Evolutionary conservation across 2,888 invertebrate genomes (phyloP), one percentile per base, ranked within the genome.

Genomic region (Yponomeuta sedellus): DNA sequence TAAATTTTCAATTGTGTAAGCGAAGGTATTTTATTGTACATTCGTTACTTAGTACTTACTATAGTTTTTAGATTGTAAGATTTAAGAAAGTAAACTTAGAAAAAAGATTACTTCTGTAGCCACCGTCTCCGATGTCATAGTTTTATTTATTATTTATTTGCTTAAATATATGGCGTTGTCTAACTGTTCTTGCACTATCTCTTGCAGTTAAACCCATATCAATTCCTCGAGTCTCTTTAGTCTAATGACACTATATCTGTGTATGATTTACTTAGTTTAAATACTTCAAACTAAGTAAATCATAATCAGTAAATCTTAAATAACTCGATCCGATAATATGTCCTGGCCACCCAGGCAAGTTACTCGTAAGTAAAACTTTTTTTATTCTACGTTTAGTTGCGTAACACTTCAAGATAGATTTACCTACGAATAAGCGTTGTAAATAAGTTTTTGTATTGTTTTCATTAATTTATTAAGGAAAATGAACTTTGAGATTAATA

Each of bases 361-460:
- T 61, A 61, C 34, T 34, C 34, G 0, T n/a, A 19, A n/a, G n/a
- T n/a, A n/a, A n/a, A n/a, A 20, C 28, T 16, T 61, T 16, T 22
- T 12, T 22, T 19, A 34, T 11, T 25, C 74, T 73, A 75, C 78
- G 75, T 75, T 74, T 77, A 81, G 77, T 77, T 77, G 71, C 71
- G 22, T 65, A 65, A 59, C 12, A 16, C 22, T 64, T 19, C 20
- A 34, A 73, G 68, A 67, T 69, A 69, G 68, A 67, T 67, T 64
- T 68, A 67, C 68, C 70, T 72, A 71, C 44, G 66, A 65, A 65
- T 67, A 71, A 73, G 72, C 75, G 75, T 75, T 74, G 70, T 78
- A 75, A 77, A 81, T 78, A 76, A 80, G 73, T 74, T 86, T 86
- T 88, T 89, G 83, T 88, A 88, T 82, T 81, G 81, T 80, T 74